Percentiles rank a stretch among this genome's conserved stretches.
Evolutionary conservation across 2,113 vertebrate genomes (phyloP).

Genomic region (Lamprotornis superbus): DNA sequence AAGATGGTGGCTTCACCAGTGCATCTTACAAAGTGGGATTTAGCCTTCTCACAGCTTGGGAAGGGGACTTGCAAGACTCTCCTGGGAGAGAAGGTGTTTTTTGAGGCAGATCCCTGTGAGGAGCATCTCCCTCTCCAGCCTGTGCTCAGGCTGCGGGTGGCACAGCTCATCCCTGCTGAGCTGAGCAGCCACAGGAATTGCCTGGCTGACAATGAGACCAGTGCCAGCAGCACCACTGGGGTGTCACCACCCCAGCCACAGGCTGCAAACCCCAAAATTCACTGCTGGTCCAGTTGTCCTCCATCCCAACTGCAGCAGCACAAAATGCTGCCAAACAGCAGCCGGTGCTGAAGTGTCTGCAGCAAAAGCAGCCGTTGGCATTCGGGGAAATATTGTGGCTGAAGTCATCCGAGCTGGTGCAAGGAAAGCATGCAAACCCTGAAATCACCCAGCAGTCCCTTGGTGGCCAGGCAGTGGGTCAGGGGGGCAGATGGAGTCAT

Average conservation of each 20-base stretch:
- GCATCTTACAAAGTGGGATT: no score
- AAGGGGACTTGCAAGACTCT: no score
- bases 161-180: not conserved
- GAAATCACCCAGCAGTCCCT: not conserved
- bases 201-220: not conserved
- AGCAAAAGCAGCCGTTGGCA: not conserved
- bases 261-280: not conserved
- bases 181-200: not conserved
- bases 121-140: not conserved
- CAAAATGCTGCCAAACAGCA: not conserved
- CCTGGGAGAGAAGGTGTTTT: not conserved
- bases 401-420: not conserved
- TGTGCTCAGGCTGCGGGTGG: not conserved
- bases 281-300: not conserved
- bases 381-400: not conserved
- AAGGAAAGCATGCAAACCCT: not conserved
- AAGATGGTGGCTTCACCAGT: no score
- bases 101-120: not conserved
- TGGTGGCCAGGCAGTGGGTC: not conserved
- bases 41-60: no score
- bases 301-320: not conserved
- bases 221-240: not conserved
- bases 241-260: not conserved
- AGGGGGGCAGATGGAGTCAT: not conserved
- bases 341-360: not conserved